phyloP scores from a whole-genome alignment of 2,888 invertebrate species.

The Halictus quadricinctus region DNA sequence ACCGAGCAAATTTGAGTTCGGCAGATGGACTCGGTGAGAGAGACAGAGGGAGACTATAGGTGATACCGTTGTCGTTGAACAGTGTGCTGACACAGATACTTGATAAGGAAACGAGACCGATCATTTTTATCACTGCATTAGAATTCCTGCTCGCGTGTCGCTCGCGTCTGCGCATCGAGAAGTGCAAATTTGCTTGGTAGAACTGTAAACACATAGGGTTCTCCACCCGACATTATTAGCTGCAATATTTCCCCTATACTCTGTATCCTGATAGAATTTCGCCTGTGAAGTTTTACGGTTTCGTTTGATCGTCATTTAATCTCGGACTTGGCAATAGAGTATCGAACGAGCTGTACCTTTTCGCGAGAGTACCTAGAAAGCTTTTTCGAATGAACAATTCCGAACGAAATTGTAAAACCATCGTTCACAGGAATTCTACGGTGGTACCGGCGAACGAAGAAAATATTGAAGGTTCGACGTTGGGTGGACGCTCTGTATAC shows the following conservation, averaged over 20 bases:
- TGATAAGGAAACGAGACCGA: not conserved
- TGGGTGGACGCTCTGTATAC: conserved; percentile 8
- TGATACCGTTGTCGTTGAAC: not conserved
- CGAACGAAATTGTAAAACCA: not conserved
- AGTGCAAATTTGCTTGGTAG: conserved; percentile 21
- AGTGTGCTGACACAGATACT: not conserved
- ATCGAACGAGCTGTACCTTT: not conserved
- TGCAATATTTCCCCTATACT: not conserved
- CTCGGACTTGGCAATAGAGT: not conserved
- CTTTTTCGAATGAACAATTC: not conserved
- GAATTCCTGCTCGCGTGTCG: not conserved
- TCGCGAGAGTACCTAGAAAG: not conserved
- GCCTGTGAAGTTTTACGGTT: conserved; percentile 12
- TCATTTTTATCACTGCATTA: not conserved
- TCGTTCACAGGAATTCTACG: not conserved
- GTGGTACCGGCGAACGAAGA: not conserved
- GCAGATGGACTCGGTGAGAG: not conserved
- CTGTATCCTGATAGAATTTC: not conserved
- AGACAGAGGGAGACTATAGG: not conserved
- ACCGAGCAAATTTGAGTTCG: conserved; percentile 5
- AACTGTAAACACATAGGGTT: conserved; percentile 2
- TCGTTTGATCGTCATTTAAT: not conserved
- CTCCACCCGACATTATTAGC: not conserved
- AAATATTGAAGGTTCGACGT: not conserved
- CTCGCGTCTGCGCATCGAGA: not conserved